Evolutionary conservation across 2,888 invertebrate species (phyloP).

Genomic region (Tanytarsus gracilentus): DNA sequence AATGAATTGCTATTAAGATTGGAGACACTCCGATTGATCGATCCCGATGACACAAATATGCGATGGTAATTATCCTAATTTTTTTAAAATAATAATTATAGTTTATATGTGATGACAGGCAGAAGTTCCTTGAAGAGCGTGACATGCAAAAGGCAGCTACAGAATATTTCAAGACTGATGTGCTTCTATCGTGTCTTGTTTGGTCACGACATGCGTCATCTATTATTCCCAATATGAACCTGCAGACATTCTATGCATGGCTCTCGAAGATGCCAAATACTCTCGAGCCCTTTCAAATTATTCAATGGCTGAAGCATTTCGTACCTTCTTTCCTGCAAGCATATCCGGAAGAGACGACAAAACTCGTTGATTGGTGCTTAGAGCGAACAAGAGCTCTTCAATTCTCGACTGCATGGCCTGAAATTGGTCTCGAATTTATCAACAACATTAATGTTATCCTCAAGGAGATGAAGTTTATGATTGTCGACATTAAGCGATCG

Average conservation of each 20-base stretch:
- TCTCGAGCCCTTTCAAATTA: constrained; percentile 38
- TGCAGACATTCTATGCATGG: constrained; percentile 36
- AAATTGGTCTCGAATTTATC: constrained; percentile 42
- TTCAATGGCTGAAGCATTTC: constrained; percentile 42
- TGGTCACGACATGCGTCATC: constrained; percentile 41
- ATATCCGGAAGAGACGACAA: constrained; percentile 39
- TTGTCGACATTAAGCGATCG: constrained; percentile 39
- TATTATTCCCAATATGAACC: constrained; percentile 37
- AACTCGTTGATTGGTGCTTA: constrained; percentile 41
- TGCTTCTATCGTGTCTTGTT: constrained; percentile 39
- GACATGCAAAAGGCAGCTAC: constrained; percentile 38
- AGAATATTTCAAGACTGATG: constrained; percentile 38
- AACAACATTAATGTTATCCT: constrained; percentile 40
- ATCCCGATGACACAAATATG: constrained; percentile 41
- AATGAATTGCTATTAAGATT: constrained; percentile 40
- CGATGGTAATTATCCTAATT: too few relatives aligned
- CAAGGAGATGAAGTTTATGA: constrained; percentile 39
- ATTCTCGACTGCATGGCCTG: constrained; percentile 41
- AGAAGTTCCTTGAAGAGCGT: constrained; percentile 40
- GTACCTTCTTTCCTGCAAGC: constrained; percentile 39
- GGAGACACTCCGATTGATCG: constrained; percentile 40
- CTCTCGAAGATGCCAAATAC: constrained; percentile 38
- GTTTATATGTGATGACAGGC: too few relatives aligned
- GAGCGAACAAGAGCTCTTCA: constrained; percentile 39
- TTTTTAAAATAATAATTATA: too few relatives aligned